Evolutionary conservation across 2,113 vertebrate species (phyloP).

Genomic region (Hippopotamus amphibius): DNA sequence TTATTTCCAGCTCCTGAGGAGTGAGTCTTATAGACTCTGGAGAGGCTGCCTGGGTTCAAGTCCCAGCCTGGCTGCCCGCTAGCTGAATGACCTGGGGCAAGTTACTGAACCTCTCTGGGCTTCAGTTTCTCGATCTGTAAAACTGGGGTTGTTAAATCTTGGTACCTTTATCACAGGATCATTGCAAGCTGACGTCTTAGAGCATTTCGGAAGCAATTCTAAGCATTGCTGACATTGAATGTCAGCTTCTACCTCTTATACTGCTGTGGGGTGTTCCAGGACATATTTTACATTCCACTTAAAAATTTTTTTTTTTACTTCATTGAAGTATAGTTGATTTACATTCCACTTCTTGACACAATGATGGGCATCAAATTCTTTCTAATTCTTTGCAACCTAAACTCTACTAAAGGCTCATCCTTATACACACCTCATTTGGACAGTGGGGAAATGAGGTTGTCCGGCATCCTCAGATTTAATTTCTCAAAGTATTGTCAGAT

Average conservation of each 20-base stretch:
- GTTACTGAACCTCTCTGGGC: background rate
- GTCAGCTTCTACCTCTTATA: background rate
- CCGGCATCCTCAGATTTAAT: background rate
- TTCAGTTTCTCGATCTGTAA: background rate
- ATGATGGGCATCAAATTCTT: background rate
- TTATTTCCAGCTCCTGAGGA: background rate
- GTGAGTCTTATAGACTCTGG: background rate
- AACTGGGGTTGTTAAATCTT: background rate
- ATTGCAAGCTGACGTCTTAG: background rate
- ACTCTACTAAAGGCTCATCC: too few species aligned
- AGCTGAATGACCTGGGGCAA: background rate
- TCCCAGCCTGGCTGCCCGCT: background rate
- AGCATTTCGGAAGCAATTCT: background rate
- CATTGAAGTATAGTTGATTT: background rate
- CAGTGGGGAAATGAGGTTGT: background rate
- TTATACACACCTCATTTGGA: background rate
- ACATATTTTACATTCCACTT: background rate
- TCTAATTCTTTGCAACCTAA: background rate
- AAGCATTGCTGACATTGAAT: background rate
- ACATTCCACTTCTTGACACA: background rate
- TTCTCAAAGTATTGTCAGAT: background rate
- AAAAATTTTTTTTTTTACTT: background rate
- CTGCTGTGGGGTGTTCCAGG: background rate
- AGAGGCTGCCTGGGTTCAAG: background rate
- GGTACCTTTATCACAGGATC: background rate